Percentiles rank a stretch among this genome's conserved stretches.
phyloP scores from a whole-genome alignment of 2,797 vertebrate genomes.

The Etheostoma perlongum region DNA sequence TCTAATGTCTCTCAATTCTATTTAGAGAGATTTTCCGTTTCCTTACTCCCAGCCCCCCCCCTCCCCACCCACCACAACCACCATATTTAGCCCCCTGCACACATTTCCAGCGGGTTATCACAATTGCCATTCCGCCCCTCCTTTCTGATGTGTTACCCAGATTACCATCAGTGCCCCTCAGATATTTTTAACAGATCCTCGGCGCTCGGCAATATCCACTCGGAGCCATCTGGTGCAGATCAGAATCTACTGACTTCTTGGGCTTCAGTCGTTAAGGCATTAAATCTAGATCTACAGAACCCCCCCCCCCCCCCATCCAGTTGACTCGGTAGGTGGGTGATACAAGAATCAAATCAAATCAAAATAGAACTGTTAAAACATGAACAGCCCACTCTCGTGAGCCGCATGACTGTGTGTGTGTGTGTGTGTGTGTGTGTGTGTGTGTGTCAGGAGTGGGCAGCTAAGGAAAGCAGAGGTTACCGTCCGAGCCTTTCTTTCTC shows the following conservation, averaged over 20 bases:
- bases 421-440: too few relatives aligned
- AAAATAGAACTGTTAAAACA: constrained; percentile 75
- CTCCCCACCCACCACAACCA: constrained; percentile 39
- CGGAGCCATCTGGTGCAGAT: constrained; percentile 93
- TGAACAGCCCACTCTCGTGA: constrained; percentile 58
- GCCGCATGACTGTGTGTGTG: constrained; percentile 47
- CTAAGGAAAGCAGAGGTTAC: constrained; percentile 48
- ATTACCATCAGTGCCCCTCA: constrained; percentile 94
- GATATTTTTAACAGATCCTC: constrained; percentile 93
- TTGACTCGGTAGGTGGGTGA: constrained; percentile 70
- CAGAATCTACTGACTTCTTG: constrained; percentile 90
- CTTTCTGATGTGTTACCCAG: constrained; percentile 91
- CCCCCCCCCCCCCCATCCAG: background rate
- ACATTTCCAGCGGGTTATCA: constrained; percentile 92
- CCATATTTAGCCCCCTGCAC: constrained; percentile 86
- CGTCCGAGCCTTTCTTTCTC: constrained; percentile 38
- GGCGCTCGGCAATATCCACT: constrained; percentile 89
- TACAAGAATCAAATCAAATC: constrained; percentile 77
- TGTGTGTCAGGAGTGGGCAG: constrained; percentile 64
- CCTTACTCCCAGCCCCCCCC: constrained; percentile 64
- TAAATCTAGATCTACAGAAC: constrained; percentile 87
- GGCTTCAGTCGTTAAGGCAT: constrained; percentile 89
- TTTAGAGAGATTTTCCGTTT: constrained; percentile 81
- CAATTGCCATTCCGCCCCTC: constrained; percentile 89
- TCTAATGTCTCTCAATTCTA: constrained; percentile 63